Evolutionary conservation across 2,888 invertebrate genomes (phyloP), one percentile per base, ranked within the genome.

Genomic region (Odiellus spinosus): DNA sequence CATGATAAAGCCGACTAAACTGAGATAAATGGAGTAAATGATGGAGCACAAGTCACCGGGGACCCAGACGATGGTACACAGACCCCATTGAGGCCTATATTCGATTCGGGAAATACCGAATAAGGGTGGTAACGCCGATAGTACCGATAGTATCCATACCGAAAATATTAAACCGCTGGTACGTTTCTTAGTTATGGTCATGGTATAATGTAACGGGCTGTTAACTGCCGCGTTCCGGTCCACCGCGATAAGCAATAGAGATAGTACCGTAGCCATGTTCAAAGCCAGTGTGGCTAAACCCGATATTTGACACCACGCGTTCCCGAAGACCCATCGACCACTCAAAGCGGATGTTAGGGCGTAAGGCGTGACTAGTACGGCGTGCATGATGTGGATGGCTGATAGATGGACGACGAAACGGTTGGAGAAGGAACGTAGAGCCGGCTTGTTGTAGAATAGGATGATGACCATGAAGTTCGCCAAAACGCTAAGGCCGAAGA

Each of bases 361-460:
- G 40, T 67, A 59, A 1, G 71, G 71, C 52, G 67, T 66, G 21
- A 70, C 65, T 20, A 70, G 58, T 19, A 67, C 52, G 1, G 69
- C 67, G 42, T 68, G 67, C 36, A 70, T 57, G 33, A 69, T 60
- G 59, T 72, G 70, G 46, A 70, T 68, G 32, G 68, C 60, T 15
- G 71, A 68, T 55, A 75, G 62, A 60, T 73, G 80, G 61, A 80
- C 58, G 15, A 72, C 69, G 58, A 71, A 71, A 56, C 71, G 75
- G 72, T 83, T 82, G 49, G 82, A 82, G 58, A 82, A 76, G 55
- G 81, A 82, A 60, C 82, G 72, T 42, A 82, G 69, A 42, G 78
- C 76, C 44, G 82, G 77, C 56, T 79, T 72, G 59, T 77, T 71
- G 63, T 77, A 75, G 67, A 83, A 82, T 43, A 82, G 78, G 56